Evolutionary conservation across 1,140 invertebrate species (phyloP), one percentile per base, ranked within the genome.

Genomic region (Adoxophyes honmai): DNA sequence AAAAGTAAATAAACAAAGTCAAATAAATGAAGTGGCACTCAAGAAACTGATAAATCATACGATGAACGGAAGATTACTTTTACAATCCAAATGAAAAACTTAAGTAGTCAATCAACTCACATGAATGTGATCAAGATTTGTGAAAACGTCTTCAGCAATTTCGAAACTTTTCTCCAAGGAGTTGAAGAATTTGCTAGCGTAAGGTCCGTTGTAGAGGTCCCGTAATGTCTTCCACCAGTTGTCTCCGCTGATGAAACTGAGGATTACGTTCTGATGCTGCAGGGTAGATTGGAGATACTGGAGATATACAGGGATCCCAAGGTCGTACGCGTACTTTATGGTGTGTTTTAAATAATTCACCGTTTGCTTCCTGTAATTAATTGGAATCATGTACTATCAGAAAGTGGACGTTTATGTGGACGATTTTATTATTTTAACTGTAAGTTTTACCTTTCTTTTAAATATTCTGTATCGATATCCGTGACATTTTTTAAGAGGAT

Each of bases 151-250:
- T 44, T 80, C 76, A 42, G 69, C 57, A 7, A 89, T 77, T 15
- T 81, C 75, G 36, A 85, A 83, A 16, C 66, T 78, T 3, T 71
- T 75, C 52, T 89, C 86, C 0, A 80, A 34, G 1, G 66, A 52
- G 18, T 78, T 67, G 8, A 89, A 74, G 55, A 90, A 81, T 3
- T 61, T 56, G 0, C 21, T 64, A 4, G 77, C 61, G 37, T 75
- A 62, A 0, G 73, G 66, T 55, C 84, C 83, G 13, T 67, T 74
- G 53, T 87, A 88, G 33, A 84, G 37, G 1, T 55, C 33, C 11
- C 71, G 75, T 0, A 89, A 35, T 2, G 68, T 70, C 1, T 14
- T 48, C 89, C 87, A 90, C 89, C 89, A 90, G 56, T 89, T 71
- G 0, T 66, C 71, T 0, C 84, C 86, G 0, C 81, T 59, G 0